Base-by-base conservation (phyloP, 2,797 vertebrate genomes). In the Arnoldichthys spilopterus region DNA sequence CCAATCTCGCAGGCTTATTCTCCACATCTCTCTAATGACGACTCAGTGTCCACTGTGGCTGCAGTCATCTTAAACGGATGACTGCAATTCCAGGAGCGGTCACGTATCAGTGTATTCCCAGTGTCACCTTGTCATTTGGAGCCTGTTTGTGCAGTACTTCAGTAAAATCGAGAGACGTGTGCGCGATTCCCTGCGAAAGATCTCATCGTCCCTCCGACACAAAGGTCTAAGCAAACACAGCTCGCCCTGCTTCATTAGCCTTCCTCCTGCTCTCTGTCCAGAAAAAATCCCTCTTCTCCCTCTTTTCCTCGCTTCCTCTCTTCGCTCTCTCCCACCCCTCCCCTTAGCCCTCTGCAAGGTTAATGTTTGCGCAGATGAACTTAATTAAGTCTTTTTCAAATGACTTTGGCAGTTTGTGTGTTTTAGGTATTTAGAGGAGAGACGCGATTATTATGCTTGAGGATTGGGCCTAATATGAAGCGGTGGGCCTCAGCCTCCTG, bases 301-400 rank as follows among this genome's bases (percentile, higher is more conserved):
- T 84, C 81, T 82, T 72, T 49, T 79, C 30, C 28, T 56, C 37
- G 59, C 64, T 62, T 53, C 80, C 37, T 72, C 53, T 47, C 32
- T 56, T 74, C 45, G 59, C 47, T 79, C 68, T 24, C 69, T 79
- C 74, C 45, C 58, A 54, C 72, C 43, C 74, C 37, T 76, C 72
- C 71, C 80, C 68, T 78, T 72, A 86, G 83, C 82, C 79, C 81
- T 81, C 82, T 74, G 69, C 82, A 86, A 86, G 83, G 84, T 85
- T 90, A 88, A 87, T 92, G 90, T 92, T 92, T 92, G 90, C 92
- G 92, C 92, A 92, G 92, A 92, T 92, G 90, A 91, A 92, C 88
- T 89, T 91, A 91, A 92, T 94, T 93, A 93, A 89, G 85, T 81
- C 78, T 84, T 81, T 90, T 92, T 92, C 89, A 89, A 90, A 90